phyloP scores from a whole-genome alignment of 2,113 vertebrate genomes.

The Aegithalos caudatus region DNA sequence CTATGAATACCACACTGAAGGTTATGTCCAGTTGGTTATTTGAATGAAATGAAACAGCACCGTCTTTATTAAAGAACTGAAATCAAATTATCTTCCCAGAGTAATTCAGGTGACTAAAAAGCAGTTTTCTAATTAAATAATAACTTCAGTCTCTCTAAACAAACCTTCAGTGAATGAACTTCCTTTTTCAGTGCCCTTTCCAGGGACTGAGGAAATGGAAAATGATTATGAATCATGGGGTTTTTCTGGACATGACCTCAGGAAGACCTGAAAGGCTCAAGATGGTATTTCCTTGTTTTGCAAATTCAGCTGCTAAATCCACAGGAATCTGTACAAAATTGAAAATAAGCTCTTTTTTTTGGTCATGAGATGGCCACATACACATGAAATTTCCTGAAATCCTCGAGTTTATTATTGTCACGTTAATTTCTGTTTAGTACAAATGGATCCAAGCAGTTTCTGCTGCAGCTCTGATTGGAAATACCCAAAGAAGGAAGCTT shows the following conservation, averaged over 20 bases:
- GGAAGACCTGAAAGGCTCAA: neutral
- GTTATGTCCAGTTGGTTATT: neutral
- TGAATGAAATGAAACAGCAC: neutral
- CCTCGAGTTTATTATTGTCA: neutral
- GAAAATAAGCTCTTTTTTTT: neutral
- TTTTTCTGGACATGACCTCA: neutral
- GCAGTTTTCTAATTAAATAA: neutral
- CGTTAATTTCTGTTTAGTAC: neutral
- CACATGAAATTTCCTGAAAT: neutral
- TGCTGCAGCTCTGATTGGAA: neutral
- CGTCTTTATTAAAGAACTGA: neutral
- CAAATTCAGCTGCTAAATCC: neutral
- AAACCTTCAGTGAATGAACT: neutral
- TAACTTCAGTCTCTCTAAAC: neutral
- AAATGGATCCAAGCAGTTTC: neutral
- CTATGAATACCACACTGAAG: neutral
- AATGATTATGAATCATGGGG: neutral
- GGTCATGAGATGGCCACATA: neutral
- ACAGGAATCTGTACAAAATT: neutral
- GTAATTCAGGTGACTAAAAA: neutral
- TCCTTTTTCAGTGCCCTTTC: neutral
- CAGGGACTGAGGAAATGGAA: neutral
- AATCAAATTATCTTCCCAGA: neutral
- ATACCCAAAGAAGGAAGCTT: neutral
- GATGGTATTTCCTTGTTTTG: neutral